Base-by-base conservation (phyloP, 2,888 invertebrate species). In the Portevinia maculata region DNA sequence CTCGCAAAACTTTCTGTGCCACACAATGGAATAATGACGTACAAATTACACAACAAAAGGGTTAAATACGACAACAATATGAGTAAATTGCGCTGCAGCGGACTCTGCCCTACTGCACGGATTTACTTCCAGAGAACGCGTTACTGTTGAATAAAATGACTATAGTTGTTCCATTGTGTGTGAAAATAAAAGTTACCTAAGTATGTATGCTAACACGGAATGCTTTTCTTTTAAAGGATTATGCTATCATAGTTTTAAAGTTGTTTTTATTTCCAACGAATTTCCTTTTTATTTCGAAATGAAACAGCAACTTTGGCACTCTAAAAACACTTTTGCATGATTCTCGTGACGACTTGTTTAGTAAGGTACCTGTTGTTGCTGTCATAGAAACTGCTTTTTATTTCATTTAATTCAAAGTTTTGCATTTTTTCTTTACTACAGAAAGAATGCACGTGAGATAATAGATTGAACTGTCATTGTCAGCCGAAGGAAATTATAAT, bases 11-110 rank as follows among this genome's bases (percentile, higher is more conserved):
- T 41, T 44, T 32, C 13, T 28, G 24, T 34, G 2, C 1, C 1
- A 46, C 13, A 41, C 28, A 34, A 46, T 53, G 48, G 32, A 69
- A 64, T 62, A 78, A 78, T 50, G 57, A 44, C 44, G 15, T 32
- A 32, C 37, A 39, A 24, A 55, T 32, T 24, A 9, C 55, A 17
- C 0, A 17, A 57, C 48, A 57, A 57, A 39, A 30, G 17, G n/a
- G 17, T 57, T 48, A 46, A 44, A 32, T 13, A 52, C n/a, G 3
- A 9, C 11, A 41, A 44, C 21, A 53, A 32, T 11, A 1, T 1
- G 44, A 4, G 19, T 37, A 24, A 19, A 44, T 44, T 67, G 55
- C 34, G 0, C 21, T 30, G 28, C 37, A 30, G 28, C 21, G 13
- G 19, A 37, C 9, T 2, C 32, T 60, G n/a, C 39, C 44, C 19